phyloP scores from a whole-genome alignment of 2,797 vertebrate genomes.

The Neopelma chrysocephalum region DNA sequence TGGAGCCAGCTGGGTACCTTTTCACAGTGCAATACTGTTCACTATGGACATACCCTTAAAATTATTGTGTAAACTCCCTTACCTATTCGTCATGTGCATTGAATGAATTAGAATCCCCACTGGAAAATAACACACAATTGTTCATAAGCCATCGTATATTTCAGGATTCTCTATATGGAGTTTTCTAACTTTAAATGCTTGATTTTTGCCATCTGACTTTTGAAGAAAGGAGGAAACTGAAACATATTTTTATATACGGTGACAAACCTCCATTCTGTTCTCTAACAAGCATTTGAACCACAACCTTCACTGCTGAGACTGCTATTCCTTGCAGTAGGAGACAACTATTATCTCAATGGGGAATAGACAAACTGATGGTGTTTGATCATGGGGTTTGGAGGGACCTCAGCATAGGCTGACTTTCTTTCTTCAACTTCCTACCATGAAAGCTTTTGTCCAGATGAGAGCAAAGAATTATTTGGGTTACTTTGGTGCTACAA shows the following conservation, averaged over 20 bases:
- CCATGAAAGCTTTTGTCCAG: neutral
- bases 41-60: neutral
- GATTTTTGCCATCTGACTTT: constrained; percentile 16
- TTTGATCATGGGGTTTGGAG: constrained; percentile 26
- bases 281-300: constrained; percentile 42
- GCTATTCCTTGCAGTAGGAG: neutral
- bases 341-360: constrained; percentile 36
- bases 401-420: neutral
- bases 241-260: neutral
- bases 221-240: neutral
- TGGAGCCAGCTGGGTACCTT: neutral
- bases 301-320: constrained; percentile 35
- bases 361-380: neutral
- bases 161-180: neutral
- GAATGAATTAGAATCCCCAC: neutral
- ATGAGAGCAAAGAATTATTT: neutral
- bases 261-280: constrained; percentile 6
- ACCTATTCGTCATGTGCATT: neutral
- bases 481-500: neutral
- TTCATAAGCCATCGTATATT: neutral
- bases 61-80: neutral
- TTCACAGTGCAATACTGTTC: neutral
- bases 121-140: neutral
- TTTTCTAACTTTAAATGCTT: constrained; percentile 11
- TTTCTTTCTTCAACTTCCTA: neutral